phyloP scores from a whole-genome alignment of 2,888 invertebrate species.

The Polydrusus cervinus region DNA sequence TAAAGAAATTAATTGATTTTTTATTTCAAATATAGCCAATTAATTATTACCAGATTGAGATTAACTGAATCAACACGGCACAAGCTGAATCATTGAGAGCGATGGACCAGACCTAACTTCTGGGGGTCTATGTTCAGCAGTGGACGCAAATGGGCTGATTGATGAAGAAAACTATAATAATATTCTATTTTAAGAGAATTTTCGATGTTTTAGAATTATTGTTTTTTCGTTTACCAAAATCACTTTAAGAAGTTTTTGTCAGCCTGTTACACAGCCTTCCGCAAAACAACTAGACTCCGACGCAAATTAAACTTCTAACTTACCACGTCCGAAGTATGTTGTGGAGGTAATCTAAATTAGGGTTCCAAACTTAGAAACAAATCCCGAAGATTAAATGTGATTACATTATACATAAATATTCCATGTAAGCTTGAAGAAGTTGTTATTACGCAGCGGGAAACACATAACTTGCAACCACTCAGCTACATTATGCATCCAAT shows the following conservation, averaged over 20 bases:
- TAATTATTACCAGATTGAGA: too few relatives aligned
- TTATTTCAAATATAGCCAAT: too few relatives aligned
- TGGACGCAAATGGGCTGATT: too few relatives aligned
- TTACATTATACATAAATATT: slow-evolving; percentile 35
- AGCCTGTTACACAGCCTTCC: neutral
- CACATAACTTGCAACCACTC: slow-evolving; percentile 36
- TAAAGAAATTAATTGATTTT: neutral
- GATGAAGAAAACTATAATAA: too few relatives aligned
- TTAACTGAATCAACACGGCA: too few relatives aligned
- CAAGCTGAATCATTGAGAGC: too few relatives aligned
- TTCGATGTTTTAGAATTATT: too few relatives aligned
- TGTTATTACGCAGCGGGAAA: slow-evolving; percentile 32
- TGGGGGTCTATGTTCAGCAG: too few relatives aligned
- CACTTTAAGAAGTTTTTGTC: too few relatives aligned
- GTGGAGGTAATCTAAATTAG: slow-evolving; percentile 19
- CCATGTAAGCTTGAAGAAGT: slow-evolving; percentile 40
- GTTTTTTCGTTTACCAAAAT: too few relatives aligned
- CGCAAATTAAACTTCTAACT: neutral
- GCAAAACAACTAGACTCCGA: neutral
- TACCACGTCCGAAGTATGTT: slow-evolving; percentile 14
- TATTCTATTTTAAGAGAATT: too few relatives aligned
- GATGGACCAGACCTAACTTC: too few relatives aligned
- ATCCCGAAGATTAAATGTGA: slow-evolving; percentile 39
- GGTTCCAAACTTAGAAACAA: neutral
- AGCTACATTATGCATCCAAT: slow-evolving; percentile 49